phyloP scores from a whole-genome alignment of 2,113 vertebrate genomes.

The Phylloscopus trochilus region DNA sequence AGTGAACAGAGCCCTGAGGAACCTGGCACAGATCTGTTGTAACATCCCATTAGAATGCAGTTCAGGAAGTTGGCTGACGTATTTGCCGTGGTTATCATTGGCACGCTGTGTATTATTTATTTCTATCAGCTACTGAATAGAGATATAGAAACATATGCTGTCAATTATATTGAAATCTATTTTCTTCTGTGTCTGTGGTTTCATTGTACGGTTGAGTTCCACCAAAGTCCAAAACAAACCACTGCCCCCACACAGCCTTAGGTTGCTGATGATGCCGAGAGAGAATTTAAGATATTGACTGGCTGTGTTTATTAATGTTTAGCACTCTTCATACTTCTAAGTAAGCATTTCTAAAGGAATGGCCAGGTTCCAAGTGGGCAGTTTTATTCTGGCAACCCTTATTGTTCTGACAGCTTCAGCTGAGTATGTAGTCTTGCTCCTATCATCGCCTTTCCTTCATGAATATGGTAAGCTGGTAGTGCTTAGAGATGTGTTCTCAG shows the following conservation, averaged over 20 bases:
- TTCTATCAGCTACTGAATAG: constrained; percentile 45
- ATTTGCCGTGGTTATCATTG: constrained; percentile 41
- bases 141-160: constrained; percentile 52
- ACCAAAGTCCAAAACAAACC: not conserved
- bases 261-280: not conserved
- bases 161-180: constrained; percentile 46
- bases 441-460: constrained; percentile 22
- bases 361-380: constrained; percentile 31
- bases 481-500: not conserved
- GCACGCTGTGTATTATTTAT: constrained; percentile 48
- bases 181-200: constrained; percentile 15
- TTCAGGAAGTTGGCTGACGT: constrained; percentile 37
- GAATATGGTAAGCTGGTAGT: constrained; percentile 33
- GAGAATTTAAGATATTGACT: not conserved
- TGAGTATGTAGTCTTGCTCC: constrained; percentile 28
- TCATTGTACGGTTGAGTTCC: not conserved
- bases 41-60: constrained; percentile 44
- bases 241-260: not conserved
- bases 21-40: not conserved
- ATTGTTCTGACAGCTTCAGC: constrained; percentile 46
- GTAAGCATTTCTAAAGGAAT: constrained; percentile 40
- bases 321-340: constrained; percentile 15
- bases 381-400: constrained; percentile 38
- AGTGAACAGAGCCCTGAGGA: not conserved
- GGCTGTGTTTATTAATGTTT: constrained; percentile 23